A percentile compares a stretch with the other conserved stretches of the same genome.
These are phyloP conservation scores for Megaptera novaeangliae DNA, from an alignment of 2,113 vertebrate genomes.

Conservation along the genomic window DNA sequence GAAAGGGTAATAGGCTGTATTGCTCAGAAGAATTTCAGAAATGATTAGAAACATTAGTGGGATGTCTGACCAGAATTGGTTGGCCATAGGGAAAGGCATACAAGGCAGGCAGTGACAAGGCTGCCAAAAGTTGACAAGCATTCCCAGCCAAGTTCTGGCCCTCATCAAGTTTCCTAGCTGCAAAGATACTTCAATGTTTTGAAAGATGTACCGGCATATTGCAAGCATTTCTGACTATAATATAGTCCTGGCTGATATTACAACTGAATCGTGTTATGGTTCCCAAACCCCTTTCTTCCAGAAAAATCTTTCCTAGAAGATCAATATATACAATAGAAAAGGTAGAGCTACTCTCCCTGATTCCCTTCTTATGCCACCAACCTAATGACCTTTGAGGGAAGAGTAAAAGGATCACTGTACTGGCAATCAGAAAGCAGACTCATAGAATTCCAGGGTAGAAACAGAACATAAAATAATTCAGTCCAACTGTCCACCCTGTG, in stretches of 20 bases:
- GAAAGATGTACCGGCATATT: constrained; percentile 16
- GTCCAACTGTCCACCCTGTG: neutral
- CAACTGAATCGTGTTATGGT: neutral
- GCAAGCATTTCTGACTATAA: neutral
- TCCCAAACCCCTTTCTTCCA: neutral
- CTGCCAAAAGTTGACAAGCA: constrained; percentile 17
- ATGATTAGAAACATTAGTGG: neutral
- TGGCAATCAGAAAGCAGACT: neutral
- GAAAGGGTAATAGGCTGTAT: neutral
- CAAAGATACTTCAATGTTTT: constrained; percentile 35
- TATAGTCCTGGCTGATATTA: neutral
- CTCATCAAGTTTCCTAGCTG: constrained; percentile 18
- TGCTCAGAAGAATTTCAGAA: constrained; percentile 33
- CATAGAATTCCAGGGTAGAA: neutral
- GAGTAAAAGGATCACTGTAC: neutral
- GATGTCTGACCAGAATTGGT: neutral
- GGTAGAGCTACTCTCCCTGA: neutral
- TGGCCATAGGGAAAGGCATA: neutral
- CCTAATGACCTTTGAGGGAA: neutral
- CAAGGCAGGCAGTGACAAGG: neutral
- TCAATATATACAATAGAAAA: constrained; percentile 8
- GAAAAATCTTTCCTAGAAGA: neutral
- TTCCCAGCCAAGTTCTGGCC: constrained; percentile 17
- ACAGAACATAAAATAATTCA: neutral
- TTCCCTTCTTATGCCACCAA: neutral